Percentiles rank a stretch among this genome's conserved stretches.
Evolutionary conservation across 2,113 vertebrate genomes (phyloP).

Genomic region (Trogon surrucura): DNA sequence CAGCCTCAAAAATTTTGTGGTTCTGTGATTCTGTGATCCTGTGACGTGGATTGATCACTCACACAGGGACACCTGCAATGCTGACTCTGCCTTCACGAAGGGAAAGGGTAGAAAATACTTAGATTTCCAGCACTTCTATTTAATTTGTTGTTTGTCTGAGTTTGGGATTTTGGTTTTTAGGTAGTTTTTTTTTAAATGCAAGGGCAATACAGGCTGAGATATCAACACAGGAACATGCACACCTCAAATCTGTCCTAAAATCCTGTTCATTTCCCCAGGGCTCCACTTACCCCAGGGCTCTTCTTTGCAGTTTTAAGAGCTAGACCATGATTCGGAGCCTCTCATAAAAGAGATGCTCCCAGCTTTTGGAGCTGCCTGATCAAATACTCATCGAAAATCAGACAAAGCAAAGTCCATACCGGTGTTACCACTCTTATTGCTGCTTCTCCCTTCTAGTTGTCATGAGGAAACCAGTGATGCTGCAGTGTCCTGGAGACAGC

Average conservation of each 20-base stretch:
- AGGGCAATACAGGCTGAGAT: not conserved
- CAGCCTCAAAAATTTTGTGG: too few relatives aligned
- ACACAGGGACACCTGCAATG: fast-evolving
- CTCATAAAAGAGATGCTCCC: not conserved
- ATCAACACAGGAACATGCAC: fast-evolving
- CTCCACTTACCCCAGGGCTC: not conserved
- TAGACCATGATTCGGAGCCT: not conserved
- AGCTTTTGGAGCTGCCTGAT: not conserved
- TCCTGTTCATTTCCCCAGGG: not conserved
- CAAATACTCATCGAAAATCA: not conserved
- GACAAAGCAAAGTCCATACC: not conserved
- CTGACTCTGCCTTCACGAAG: not conserved
- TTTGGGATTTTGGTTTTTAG: not conserved
- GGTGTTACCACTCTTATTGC: not conserved
- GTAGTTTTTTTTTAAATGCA: too few relatives aligned
- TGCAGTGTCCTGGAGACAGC: not conserved
- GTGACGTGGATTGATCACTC: not conserved
- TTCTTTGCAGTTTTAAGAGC: not conserved
- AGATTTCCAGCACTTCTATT: not conserved
- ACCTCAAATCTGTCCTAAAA: not conserved
- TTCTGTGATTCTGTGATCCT: too few relatives aligned
- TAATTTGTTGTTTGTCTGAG: not conserved
- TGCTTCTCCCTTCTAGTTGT: not conserved
- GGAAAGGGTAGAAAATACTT: not conserved
- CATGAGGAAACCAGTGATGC: not conserved